phyloP scores from a whole-genome alignment of 2,888 invertebrate species.

The Microplitis deprimator region DNA sequence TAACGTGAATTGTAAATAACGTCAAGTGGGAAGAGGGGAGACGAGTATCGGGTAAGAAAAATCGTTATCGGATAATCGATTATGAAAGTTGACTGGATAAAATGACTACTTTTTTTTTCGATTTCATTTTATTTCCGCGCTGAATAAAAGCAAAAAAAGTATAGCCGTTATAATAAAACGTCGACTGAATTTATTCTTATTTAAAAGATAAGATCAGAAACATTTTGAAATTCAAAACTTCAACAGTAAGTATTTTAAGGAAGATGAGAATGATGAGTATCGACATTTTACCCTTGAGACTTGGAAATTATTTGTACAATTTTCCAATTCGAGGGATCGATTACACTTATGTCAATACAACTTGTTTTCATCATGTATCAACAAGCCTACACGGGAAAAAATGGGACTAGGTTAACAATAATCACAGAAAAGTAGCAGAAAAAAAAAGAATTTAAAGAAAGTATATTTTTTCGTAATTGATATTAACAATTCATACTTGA shows the following conservation, averaged over 20 bases:
- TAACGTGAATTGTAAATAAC: conserved; percentile 17
- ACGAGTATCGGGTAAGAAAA: neutral
- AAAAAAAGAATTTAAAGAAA: no score
- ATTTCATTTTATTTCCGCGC: no score
- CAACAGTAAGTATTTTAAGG: neutral
- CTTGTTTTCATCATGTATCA: neutral
- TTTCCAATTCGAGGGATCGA: conserved; percentile 13
- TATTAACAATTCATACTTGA: no score
- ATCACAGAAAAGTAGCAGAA: no score
- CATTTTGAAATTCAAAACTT: neutral
- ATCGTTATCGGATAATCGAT: neutral
- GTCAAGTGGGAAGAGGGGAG: neutral
- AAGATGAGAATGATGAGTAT: conserved; percentile 20
- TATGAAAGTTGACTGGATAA: neutral
- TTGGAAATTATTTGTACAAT: conserved; percentile 9
- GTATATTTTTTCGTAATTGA: no score
- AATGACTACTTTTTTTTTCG: neutral
- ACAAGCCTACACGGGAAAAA: neutral
- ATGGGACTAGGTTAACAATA: no score
- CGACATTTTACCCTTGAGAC: conserved; percentile 27
- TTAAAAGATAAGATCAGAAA: no score
- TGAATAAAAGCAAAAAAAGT: no score
- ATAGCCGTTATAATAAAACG: no score
- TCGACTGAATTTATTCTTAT: no score
- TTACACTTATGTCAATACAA: conserved; percentile 4